Conservation (phyloP, 1,140 invertebrate species). For the Eriosoma lanigerum region DNA sequence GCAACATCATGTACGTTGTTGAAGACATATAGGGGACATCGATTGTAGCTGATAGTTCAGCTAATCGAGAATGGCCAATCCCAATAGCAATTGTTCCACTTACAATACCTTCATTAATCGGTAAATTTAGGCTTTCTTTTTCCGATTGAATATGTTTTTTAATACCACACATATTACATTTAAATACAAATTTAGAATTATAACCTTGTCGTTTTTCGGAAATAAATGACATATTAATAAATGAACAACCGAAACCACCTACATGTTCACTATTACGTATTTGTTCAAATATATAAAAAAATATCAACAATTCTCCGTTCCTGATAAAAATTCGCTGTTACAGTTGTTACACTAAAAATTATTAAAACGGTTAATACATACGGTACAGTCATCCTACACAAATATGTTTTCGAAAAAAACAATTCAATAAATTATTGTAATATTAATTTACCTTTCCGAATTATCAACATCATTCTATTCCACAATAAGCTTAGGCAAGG, state of each 20-base stretch:
- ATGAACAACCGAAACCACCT: not conserved
- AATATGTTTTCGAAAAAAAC: too few species aligned
- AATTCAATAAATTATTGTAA: too few species aligned
- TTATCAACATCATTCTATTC: too few species aligned
- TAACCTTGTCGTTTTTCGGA: not conserved
- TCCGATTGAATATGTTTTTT: not conserved
- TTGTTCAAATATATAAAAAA: slow-evolving; percentile 2
- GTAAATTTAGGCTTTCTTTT: not conserved
- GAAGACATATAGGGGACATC: not conserved
- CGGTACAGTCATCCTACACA: too few species aligned
- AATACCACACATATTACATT: not conserved
- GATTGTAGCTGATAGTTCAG: not conserved
- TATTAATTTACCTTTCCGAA: too few species aligned
- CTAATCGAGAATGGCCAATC: not conserved
- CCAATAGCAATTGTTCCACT: not conserved
- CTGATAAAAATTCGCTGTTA: too few species aligned
- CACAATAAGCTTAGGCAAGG: too few species aligned
- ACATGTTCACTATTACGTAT: not conserved
- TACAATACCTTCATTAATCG: not conserved
- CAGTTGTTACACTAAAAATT: too few species aligned
- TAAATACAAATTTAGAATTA: not conserved
- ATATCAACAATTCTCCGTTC: not conserved
- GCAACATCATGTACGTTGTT: not conserved
- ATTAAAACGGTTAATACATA: too few species aligned
- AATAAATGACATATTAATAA: not conserved